Base-by-base conservation (phyloP, 1,140 invertebrate species). In the Bombus superbus region DNA sequence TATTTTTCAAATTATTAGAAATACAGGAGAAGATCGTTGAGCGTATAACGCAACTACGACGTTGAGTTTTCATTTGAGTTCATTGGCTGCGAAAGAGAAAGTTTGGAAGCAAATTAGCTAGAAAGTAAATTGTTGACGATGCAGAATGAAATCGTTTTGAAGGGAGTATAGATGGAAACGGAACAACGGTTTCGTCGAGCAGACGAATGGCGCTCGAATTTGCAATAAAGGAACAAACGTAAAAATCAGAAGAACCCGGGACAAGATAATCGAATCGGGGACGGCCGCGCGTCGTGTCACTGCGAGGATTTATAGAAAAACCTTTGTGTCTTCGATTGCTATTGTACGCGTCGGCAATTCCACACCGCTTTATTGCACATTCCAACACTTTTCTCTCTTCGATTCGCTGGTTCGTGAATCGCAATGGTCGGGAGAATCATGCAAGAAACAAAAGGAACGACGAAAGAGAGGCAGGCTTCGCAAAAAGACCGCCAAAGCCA, bases 331-430 rank as follows among this genome's bases (percentile, higher is more conserved):
- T 62, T 88, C 83, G 53, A 78, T 89, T 68, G 85, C 53, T 72
- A 74, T 83, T 88, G 79, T 81, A 82, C 78, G 68, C 74, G 66
- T 66, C 53, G 62, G 42, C 71, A 32, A 62, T 88, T 82, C 53
- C 72, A 72, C 81, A 44, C 57, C 53, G 82, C 75, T 89, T 87
- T 91, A 91, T 89, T 89, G 90, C 90, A 71, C 87, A 90, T 91
- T 91, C 89, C 84, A 84, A 81, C 74, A 84, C 89, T 85, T 59
- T 85, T 38, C 40, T 53, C 76, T 80, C 71, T 35, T 68, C 75
- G 86, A 79, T 81, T 88, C 88, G 57, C n/a, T 22, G 69, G n/a
- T 44, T 69, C 53, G 40, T 35, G 73, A 32, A 74, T 77, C 68
- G 81, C n/a, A 13, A n/a, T 15, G 40, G 40, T 6, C 42, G n/a